phyloP scores from a whole-genome alignment of 2,113 vertebrate genomes.

The Zootoca vivipara region DNA sequence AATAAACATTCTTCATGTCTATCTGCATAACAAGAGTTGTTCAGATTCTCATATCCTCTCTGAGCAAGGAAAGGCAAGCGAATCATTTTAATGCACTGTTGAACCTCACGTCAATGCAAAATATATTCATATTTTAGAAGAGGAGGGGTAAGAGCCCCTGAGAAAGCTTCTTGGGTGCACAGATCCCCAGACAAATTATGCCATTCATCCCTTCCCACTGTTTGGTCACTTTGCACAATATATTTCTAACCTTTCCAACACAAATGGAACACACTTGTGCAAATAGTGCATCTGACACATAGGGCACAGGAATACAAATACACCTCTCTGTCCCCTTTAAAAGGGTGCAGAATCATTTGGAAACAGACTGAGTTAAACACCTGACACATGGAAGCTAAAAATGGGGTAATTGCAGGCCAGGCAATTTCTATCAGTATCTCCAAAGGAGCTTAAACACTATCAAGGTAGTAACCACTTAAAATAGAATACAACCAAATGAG shows the following conservation, averaged over 20 bases:
- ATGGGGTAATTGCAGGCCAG: neutral
- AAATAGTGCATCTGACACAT: conserved; percentile 65
- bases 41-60: neutral
- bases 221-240: conserved; percentile 33
- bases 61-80: neutral
- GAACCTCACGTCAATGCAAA: neutral
- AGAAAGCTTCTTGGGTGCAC: neutral
- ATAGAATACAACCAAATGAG: conserved; percentile 33
- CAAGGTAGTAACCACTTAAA: conserved; percentile 27
- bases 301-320: neutral
- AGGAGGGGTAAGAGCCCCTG: fast-evolving
- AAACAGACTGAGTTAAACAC: neutral
- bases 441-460: neutral
- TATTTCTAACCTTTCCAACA: conserved; percentile 55
- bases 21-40: neutral
- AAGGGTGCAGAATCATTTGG: conserved; percentile 14
- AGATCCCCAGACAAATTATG: neutral
- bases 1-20: neutral
- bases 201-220: fast-evolving
- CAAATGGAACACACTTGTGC: conserved; percentile 61
- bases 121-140: neutral
- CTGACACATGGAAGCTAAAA: neutral
- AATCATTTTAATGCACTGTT: neutral
- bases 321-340: conserved; percentile 35
- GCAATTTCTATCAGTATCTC: neutral